Evolutionary conservation across 2,888 invertebrate genomes (phyloP).

Genomic region (Heteromyza rotundicornis): DNA sequence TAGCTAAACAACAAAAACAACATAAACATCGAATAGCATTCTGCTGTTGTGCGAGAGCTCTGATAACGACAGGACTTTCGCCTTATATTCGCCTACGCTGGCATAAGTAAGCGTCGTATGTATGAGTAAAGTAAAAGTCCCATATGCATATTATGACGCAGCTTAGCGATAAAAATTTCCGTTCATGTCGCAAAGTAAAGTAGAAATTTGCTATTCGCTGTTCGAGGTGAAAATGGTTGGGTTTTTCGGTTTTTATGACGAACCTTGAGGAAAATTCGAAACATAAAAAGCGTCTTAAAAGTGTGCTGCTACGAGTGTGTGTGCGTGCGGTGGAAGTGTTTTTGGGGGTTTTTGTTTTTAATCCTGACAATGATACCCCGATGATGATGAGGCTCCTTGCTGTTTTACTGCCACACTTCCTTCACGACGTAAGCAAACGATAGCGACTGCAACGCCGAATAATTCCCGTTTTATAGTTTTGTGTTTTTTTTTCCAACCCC

Average conservation of each 20-base stretch:
- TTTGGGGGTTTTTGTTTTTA: constrained; percentile 19
- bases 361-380: constrained; percentile 35
- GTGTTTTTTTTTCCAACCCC: constrained; percentile 21
- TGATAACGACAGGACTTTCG: neutral
- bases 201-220: too few species aligned
- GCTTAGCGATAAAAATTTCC: constrained; percentile 6
- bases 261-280: too few species aligned
- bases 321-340: too few species aligned
- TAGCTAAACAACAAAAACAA: too few species aligned
- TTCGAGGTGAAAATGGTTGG: constrained; percentile 30
- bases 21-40: neutral
- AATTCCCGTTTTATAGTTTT: constrained; percentile 39
- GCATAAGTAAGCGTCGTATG: neutral
- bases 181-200: too few species aligned
- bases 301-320: too few species aligned
- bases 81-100: neutral
- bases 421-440: constrained; percentile 20
- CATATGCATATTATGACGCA: constrained; percentile 42
- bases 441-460: constrained; percentile 6
- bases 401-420: constrained; percentile 37
- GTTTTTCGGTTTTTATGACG: neutral
- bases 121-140: constrained; percentile 11
- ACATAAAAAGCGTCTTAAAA: too few species aligned
- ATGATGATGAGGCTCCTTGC: constrained; percentile 30
- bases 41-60: neutral